Evolutionary conservation across 2,888 invertebrate genomes (phyloP).

Genomic region (Agriotes lineatus): DNA sequence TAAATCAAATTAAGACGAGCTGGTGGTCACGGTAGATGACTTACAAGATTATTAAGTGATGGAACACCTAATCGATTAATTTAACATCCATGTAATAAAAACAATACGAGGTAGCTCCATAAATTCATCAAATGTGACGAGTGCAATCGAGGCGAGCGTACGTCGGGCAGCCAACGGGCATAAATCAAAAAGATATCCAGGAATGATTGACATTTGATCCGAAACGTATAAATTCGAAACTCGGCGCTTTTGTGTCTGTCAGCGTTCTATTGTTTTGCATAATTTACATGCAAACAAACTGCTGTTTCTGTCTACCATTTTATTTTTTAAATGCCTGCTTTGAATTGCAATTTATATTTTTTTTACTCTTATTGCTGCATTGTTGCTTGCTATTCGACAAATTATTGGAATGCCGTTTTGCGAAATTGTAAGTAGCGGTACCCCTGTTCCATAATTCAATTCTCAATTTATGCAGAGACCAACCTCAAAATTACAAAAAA

Average conservation of each 20-base stretch:
- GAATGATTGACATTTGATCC: conserved; percentile 54
- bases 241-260: conserved; percentile 51
- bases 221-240: conserved; percentile 51
- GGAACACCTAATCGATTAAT: conserved; percentile 48
- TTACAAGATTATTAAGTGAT: conserved; percentile 40
- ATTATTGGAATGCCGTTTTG: not conserved
- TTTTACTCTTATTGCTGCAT: not conserved
- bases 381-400: conserved; percentile 9
- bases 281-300: conserved; percentile 45
- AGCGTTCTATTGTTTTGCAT: conserved; percentile 49
- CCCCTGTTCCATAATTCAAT: too few species aligned
- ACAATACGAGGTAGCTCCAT: conserved; percentile 34
- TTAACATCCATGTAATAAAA: conserved; percentile 34
- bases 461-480: too few species aligned
- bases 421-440: too few species aligned
- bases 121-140: conserved; percentile 48
- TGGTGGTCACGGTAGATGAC: not conserved
- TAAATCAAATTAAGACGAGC: not conserved
- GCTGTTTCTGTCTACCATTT: not conserved
- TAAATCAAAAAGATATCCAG: conserved; percentile 54
- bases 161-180: conserved; percentile 36
- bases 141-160: conserved; percentile 39
- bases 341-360: not conserved
- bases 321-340: conserved; percentile 14
- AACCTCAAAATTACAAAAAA: too few species aligned